Conservation (phyloP, 2,797 vertebrate genomes). For the Xenopus petersii region DNA sequence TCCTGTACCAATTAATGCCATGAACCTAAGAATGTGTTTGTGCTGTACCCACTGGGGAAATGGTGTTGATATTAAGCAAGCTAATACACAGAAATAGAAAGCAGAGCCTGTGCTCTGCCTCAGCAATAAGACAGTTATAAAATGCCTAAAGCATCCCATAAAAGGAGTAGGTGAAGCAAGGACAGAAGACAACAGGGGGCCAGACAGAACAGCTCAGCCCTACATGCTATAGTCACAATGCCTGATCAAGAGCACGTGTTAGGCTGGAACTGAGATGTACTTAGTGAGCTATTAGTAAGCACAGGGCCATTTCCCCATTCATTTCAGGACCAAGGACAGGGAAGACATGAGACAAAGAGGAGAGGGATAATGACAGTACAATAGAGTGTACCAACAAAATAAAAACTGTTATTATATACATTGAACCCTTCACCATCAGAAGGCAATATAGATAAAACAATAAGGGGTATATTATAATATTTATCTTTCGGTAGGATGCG, state of each 20-base stretch:
- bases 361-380: not conserved
- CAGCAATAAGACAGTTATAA: not conserved
- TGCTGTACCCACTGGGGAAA: not conserved
- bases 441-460: too few species aligned
- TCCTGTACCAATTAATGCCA: not conserved
- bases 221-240: conserved; percentile 4
- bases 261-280: too few species aligned
- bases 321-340: conserved; percentile 38
- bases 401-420: too few species aligned
- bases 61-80: not conserved
- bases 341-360: not conserved
- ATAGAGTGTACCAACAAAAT: too few species aligned
- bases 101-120: not conserved
- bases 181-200: conserved; percentile 19
- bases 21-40: not conserved
- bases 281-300: too few species aligned
- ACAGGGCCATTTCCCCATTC: too few species aligned
- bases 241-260: not conserved
- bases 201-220: not conserved
- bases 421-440: too few species aligned
- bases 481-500: too few species aligned
- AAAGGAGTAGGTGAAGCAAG: conserved; percentile 16
- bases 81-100: not conserved
- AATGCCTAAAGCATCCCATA: conserved; percentile 22
- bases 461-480: too few species aligned